Evolutionary conservation across 2,113 vertebrate species (phyloP).

Genomic region (Polyodon spathula): DNA sequence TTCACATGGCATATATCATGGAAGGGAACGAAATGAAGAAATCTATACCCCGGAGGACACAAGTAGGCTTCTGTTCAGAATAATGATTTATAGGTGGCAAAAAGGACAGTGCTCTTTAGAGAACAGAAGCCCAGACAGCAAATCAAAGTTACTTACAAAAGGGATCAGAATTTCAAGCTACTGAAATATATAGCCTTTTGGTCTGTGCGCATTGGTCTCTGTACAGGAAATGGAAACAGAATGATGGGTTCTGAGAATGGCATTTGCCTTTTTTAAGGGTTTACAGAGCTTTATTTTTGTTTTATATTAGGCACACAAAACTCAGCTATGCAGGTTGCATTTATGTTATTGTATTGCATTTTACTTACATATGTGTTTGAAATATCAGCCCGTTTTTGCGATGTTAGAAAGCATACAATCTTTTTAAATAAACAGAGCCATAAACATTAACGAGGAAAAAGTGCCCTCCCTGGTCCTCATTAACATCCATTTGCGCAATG

Average conservation of each 20-base stretch:
- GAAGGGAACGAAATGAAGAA: slow-evolving; percentile 46
- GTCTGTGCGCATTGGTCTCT: background rate
- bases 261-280: background rate
- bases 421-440: no score
- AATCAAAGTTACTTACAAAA: slow-evolving; percentile 1
- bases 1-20: slow-evolving; percentile 55
- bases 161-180: slow-evolving; percentile 19
- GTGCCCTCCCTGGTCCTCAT: no score
- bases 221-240: background rate
- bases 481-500: no score
- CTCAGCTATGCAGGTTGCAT: no score
- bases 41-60: slow-evolving; percentile 53
- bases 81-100: slow-evolving; percentile 53
- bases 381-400: no score
- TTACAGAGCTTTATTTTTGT: no score
- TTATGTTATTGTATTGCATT: no score
- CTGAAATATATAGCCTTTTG: background rate
- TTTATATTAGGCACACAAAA: no score
- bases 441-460: no score
- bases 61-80: slow-evolving; percentile 64
- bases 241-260: background rate
- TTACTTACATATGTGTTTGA: no score
- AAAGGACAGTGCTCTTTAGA: slow-evolving; percentile 26
- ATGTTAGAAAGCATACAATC: no score
- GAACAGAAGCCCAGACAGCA: background rate